Conservation (phyloP, 2,888 invertebrate species). For the Tanypteryx hageni region DNA sequence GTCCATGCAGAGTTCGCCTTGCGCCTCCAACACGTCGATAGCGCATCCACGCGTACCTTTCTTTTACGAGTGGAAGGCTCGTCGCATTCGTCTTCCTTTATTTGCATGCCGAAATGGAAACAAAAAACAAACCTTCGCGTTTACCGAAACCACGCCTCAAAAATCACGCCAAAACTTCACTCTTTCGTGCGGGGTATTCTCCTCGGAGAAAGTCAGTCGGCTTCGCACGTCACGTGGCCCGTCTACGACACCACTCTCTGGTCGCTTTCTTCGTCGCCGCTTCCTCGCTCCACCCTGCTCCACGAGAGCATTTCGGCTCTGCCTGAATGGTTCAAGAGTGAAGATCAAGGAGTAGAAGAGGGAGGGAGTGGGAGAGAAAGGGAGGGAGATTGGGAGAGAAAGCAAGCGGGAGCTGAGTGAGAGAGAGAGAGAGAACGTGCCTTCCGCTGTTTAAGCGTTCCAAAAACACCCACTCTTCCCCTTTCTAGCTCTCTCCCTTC, state of each 20-base stretch:
- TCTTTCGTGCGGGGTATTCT: not conserved
- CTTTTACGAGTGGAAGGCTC: not conserved
- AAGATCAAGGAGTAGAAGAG: not conserved
- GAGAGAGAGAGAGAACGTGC: not conserved
- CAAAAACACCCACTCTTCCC: conserved; percentile 47
- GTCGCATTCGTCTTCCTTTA: not conserved
- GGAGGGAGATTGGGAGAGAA: not conserved
- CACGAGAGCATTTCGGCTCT: not conserved
- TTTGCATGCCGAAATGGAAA: not conserved
- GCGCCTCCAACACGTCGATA: too few relatives aligned
- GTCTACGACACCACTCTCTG: not conserved
- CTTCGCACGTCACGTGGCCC: not conserved
- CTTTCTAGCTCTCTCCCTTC: not conserved
- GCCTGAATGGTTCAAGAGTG: not conserved
- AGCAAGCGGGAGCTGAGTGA: not conserved
- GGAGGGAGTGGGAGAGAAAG: not conserved
- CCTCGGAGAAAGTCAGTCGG: not conserved
- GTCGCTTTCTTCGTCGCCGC: not conserved
- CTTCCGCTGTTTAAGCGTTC: conserved; percentile 5
- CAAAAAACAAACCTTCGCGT: not conserved
- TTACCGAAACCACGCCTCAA: not conserved
- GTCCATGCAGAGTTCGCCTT: too few relatives aligned
- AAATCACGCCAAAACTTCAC: not conserved
- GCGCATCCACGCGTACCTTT: not conserved
- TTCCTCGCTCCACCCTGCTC: too few relatives aligned